Evolutionary conservation across 2,113 vertebrate species (phyloP), one percentile per base, ranked within the genome.

Genomic region (Otis tarda): DNA sequence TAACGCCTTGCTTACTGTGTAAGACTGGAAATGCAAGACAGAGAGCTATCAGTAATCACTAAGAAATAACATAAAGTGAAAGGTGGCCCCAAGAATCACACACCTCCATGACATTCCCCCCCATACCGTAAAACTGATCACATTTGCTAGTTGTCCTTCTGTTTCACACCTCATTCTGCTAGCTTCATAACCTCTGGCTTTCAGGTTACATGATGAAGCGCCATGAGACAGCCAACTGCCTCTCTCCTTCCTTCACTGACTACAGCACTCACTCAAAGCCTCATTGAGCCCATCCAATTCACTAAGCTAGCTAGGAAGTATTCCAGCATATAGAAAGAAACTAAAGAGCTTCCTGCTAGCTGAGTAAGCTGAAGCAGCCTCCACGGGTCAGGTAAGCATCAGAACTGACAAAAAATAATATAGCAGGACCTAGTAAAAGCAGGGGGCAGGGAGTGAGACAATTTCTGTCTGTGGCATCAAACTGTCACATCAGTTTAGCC

Each of bases 221-320:
- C 10, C 21, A 49, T 0, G 1, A 76, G 56, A n/a, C 41, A 50
- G 7, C 8, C 10, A 1, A 17, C 28, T 7, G 14, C 28, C 18
- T 14, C 7, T 35, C 25, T 59, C 21, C 1, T 47, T 64, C 33
- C 16, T 45, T 52, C 31, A 28, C 37, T 41, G 45, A 21, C 30
- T 71, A 10, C 15, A 30, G 27, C n/a, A 53, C 45, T 65, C n/a
- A 55, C 30, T 15, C n/a, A 76, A 90, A 77, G 13, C n/a, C 39
- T 55, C 37, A 17, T 3, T 25, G 30, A 86, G 22, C 37, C 28
- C 33, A 47, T n/a, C 12, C 14, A 47, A 47, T 15, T 81, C 56
- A 33, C 30, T 65, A 37, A 8, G 57, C 4, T 12, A 71, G 7
- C 10, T 37, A 53, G 25, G 76, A 82, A 59, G 30, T 55, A 45